Evolutionary conservation across 1,140 invertebrate species (phyloP).

Genomic region (Branchinecta lindahli): DNA sequence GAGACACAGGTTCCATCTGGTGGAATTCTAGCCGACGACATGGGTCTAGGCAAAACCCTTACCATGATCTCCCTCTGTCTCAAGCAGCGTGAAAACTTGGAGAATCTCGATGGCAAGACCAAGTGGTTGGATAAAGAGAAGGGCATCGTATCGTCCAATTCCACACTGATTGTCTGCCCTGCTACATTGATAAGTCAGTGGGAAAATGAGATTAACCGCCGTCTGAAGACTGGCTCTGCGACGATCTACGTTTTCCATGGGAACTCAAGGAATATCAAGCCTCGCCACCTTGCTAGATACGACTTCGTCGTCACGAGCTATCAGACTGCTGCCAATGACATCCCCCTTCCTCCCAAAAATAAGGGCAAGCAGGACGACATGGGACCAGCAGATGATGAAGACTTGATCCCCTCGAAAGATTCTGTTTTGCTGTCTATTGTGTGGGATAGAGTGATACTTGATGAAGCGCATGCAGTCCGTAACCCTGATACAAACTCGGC

Average conservation of each 20-base stretch:
- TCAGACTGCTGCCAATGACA: slow-evolving; percentile 33
- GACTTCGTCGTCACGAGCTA: slow-evolving; percentile 41
- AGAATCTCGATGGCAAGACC: slow-evolving; percentile 13
- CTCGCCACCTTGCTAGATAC: slow-evolving; percentile 32
- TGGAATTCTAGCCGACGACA: slow-evolving; percentile 58
- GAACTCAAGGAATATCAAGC: slow-evolving; percentile 44
- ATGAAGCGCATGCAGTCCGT: slow-evolving; percentile 81
- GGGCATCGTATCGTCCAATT: slow-evolving; percentile 29
- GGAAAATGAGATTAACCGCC: slow-evolving; percentile 57
- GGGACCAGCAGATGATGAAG: slow-evolving; percentile 9
- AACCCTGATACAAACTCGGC: slow-evolving; percentile 66
- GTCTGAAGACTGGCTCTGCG: slow-evolving; percentile 43
- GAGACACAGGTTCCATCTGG: slow-evolving; percentile 56
- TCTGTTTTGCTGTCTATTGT: slow-evolving; percentile 40
- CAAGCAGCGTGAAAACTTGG: slow-evolving; percentile 28
- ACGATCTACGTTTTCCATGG: slow-evolving; percentile 64
- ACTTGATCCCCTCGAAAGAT: neutral
- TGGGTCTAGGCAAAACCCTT: slow-evolving; percentile 85
- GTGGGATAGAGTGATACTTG: slow-evolving; percentile 75
- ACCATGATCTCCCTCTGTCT: slow-evolving; percentile 73
- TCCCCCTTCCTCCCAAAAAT: slow-evolving; percentile 26
- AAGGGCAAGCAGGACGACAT: slow-evolving; percentile 12
- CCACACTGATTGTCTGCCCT: slow-evolving; percentile 75
- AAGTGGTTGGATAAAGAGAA: slow-evolving; percentile 15
- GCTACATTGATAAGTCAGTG: slow-evolving; percentile 62